Base-by-base conservation (phyloP, 2,888 invertebrate species). In the Lasioglossum calceatum region DNA sequence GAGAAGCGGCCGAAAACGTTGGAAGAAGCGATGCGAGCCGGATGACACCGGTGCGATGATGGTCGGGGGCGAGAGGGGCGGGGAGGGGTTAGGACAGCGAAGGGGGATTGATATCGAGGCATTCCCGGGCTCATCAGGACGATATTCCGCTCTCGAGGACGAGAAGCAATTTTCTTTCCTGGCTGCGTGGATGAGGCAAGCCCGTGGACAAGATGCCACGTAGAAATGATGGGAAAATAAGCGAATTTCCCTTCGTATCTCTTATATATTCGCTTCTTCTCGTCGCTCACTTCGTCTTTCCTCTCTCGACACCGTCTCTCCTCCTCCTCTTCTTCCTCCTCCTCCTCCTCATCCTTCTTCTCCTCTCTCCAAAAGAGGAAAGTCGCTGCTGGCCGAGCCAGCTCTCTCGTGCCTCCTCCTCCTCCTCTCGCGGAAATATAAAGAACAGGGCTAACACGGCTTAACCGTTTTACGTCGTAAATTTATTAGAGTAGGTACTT, bases 401-500 rank as follows among this genome's bases (percentile, higher is more conserved):
- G 5, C 42, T 72, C 77, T 71, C 54, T 79, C 47, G 23, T 54
- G 23, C 54, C 32, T 32, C 32, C 32, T 32, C 32, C 32, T 71
- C 79, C 61, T 64, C 86, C 87, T 61, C 88, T 86, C 89, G 92
- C 94, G 95, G 95, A 95, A 95, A 95, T 95, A 95, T 95, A 94
- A 95, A 95, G 95, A 95, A 94, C 94, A 92, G 93, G 93, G 93
- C 94, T 94, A 94, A 95, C 94, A 92, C 93, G 93, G 92, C 93
- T 95, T 95, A 95, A 95, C 94, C 95, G 92, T 93, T 94, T 95
- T 95, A 95, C 92, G 93, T 93, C 92, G 92, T 95, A 95, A 95
- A 95, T 95, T 94, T 93, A 94, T 95, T 95, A 95, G 93, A 93
- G 92, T 90, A 90, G 90, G 91, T 92, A 92, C 92, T 90, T 91